Base-by-base conservation (phyloP, 2,888 invertebrate species). In the Agonopterix alstromeriana region DNA sequence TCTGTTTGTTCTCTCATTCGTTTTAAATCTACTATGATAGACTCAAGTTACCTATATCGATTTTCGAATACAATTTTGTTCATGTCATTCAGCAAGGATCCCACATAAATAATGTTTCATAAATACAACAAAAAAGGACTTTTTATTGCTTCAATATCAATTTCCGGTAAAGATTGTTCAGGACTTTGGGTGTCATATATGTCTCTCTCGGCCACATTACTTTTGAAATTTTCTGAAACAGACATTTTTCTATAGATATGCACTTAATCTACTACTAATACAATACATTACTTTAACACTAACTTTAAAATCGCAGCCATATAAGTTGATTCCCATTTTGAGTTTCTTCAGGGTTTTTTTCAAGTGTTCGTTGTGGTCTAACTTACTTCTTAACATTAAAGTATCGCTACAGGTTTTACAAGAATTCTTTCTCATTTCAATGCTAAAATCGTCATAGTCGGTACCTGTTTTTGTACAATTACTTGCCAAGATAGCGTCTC, bases 271-370 rank as follows among this genome's bases (percentile, higher is more conserved):
- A 27, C 27, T 27, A 27, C 27, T 27, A 27, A 27, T 5, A 27
- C 27, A 27, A 27, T 27, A 27, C 42, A 42, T 47, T 11, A 35
- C 8, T 11, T 36, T 45, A 42, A 36, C 27, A 8, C 47, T 47
- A 58, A 85, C 89, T 80, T 84, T 84, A 55, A 89, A 89, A 65
- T 89, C 75, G 50, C 89, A 89, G 8, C 89, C 89, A 49, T 82
- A 88, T 45, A 85, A 58, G 52, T 86, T 80, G 36, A 89, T 81
- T n/a, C 86, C 89, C 27, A 77, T 52, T 60, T 86, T 88, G 3
- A 89, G 70, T 57, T 80, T 85, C 45, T 76, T 77, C 1, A 88
- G 60, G 5, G 82, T 83, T 48, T 63, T 56, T 53, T 72, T 78
- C 35, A 86, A 63, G 40, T 71, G 58, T 9, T 66, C 62, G 49